phyloP scores from a whole-genome alignment of 2,113 vertebrate genomes.

The Hippolais icterina region DNA sequence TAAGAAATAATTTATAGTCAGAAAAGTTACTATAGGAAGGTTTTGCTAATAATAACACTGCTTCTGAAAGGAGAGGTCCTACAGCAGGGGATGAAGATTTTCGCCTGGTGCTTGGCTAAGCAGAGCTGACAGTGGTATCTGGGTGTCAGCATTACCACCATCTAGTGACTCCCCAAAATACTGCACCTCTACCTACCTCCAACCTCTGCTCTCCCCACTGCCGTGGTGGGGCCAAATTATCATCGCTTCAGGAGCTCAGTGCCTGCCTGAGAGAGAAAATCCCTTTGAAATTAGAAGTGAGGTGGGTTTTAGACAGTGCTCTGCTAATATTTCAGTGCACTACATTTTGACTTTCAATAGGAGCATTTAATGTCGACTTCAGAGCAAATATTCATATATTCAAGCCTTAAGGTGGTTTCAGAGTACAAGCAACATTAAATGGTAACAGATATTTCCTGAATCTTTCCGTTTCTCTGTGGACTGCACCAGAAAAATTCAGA shows the following conservation, averaged over 20 bases:
- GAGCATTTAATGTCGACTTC: background rate
- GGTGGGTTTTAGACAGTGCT: background rate
- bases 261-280: background rate
- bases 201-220: background rate
- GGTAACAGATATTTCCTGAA: background rate
- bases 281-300: background rate
- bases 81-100: background rate
- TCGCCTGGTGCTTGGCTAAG: background rate
- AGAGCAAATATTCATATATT: conserved; percentile 55
- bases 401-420: conserved; percentile 25
- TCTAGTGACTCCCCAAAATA: background rate
- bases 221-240: background rate
- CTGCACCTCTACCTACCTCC: background rate
- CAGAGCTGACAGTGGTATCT: background rate
- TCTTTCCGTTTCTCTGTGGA: background rate
- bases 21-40: background rate
- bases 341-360: conserved; percentile 9
- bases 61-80: background rate
- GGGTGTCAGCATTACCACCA: background rate
- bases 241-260: background rate
- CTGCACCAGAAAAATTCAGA: background rate
- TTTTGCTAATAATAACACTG: background rate
- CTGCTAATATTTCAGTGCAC: background rate
- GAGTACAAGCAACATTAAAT: conserved; percentile 20
- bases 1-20: background rate